These are phyloP conservation scores for Perodicticus potto DNA, from an alignment of 2,797 vertebrate genomes.

Conservation along the genomic window DNA sequence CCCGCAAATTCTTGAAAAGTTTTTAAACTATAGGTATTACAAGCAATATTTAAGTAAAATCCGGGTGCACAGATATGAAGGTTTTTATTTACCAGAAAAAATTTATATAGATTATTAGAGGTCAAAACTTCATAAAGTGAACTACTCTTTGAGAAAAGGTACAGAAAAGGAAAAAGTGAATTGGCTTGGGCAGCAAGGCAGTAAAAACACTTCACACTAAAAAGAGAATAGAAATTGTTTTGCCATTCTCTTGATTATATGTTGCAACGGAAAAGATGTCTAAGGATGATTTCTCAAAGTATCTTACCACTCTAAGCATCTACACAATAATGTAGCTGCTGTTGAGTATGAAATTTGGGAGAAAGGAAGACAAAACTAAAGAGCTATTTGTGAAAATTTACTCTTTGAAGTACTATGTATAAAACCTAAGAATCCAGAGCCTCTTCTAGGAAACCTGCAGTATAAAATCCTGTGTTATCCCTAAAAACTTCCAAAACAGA, in stretches of 20 bases:
- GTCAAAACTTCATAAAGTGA: slow-evolving; percentile 54
- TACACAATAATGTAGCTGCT: slow-evolving; percentile 41
- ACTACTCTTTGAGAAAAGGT: background rate
- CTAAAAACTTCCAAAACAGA: slow-evolving; percentile 43
- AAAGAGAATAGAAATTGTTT: background rate
- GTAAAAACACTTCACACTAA: slow-evolving; percentile 42
- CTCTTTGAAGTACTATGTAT: background rate
- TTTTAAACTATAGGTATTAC: background rate
- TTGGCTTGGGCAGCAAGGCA: background rate
- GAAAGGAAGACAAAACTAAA: slow-evolving; percentile 1
- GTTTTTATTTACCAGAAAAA: slow-evolving; percentile 58
- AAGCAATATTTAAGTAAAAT: slow-evolving; percentile 53
- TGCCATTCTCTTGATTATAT: background rate
- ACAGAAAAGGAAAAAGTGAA: background rate
- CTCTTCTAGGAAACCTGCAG: slow-evolving; percentile 33
- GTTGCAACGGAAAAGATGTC: background rate
- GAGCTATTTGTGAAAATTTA: slow-evolving; percentile 18
- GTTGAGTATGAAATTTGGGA: background rate
- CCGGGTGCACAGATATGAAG: slow-evolving; percentile 7
- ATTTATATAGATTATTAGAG: slow-evolving; percentile 16
- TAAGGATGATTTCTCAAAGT: slow-evolving; percentile 46
- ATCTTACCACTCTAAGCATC: slow-evolving; percentile 27
- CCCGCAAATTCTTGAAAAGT: slow-evolving; percentile 41
- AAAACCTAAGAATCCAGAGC: slow-evolving; percentile 2
- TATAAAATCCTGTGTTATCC: slow-evolving; percentile 50